phyloP scores from a whole-genome alignment of 2,113 vertebrate species.

The Rhea pennata region DNA sequence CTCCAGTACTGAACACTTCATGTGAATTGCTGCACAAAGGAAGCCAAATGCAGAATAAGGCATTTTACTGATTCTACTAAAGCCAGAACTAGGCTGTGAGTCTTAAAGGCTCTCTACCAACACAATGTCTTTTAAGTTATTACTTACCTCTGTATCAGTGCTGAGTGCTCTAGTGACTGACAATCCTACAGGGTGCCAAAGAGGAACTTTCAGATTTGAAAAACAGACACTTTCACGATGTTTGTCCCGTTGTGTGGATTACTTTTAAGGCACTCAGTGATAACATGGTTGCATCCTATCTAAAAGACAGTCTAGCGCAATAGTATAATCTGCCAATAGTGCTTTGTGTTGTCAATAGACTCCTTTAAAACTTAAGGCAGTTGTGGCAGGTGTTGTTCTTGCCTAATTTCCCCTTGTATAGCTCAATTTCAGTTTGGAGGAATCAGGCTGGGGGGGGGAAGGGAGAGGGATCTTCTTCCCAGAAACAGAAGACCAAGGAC shows the following conservation, averaged over 20 bases:
- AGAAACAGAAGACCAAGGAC: not conserved
- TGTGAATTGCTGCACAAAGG: not conserved
- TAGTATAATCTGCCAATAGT: not conserved
- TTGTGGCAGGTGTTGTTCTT: not conserved
- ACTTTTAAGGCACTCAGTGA: not conserved
- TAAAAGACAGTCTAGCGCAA: not conserved
- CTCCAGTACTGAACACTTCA: not conserved
- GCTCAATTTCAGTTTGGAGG: not conserved
- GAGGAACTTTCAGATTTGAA: not conserved
- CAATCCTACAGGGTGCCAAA: not conserved
- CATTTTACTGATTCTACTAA: not conserved
- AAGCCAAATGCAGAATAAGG: not conserved
- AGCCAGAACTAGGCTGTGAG: not conserved
- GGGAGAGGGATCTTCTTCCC: not conserved
- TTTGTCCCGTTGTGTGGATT: not conserved
- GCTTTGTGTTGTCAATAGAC: not conserved
- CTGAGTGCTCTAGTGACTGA: not conserved
- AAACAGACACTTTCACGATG: not conserved
- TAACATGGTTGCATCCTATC: not conserved
- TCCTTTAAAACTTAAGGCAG: not conserved
- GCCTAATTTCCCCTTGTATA: not conserved
- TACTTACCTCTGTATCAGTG: not conserved
- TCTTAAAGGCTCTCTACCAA: not conserved
- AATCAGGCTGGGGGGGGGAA: not conserved
- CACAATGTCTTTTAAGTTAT: not conserved